These are phyloP conservation scores for Sturnus vulgaris DNA, from an alignment of 2,113 vertebrate species.

Conservation along the genomic window DNA sequence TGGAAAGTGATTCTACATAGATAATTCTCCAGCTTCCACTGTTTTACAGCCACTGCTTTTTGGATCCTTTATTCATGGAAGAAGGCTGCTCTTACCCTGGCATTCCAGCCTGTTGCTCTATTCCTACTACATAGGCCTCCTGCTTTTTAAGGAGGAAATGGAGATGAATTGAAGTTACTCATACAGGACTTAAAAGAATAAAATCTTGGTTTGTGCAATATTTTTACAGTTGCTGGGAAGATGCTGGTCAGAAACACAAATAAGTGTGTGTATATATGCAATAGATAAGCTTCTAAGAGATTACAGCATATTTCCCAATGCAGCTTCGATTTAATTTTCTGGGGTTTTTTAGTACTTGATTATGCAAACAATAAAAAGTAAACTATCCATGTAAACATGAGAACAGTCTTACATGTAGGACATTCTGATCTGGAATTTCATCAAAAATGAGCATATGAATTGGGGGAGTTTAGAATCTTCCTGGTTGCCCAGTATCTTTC, in stretches of 20 bases:
- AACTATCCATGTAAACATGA: not conserved
- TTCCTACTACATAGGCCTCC: not conserved
- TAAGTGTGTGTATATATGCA: too few relatives aligned
- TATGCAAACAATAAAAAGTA: not conserved
- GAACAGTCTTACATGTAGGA: not conserved
- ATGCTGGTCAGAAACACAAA: not conserved
- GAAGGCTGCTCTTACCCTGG: not conserved
- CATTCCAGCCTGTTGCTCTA: not conserved
- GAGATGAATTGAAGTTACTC: not conserved
- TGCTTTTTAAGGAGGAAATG: not conserved
- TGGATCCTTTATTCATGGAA: not conserved
- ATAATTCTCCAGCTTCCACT: fast-evolving
- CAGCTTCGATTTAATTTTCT: not conserved
- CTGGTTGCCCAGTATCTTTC: not conserved
- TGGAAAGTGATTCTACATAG: fast-evolving
- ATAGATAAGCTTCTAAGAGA: not conserved
- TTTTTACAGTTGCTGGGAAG: not conserved
- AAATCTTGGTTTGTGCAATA: not conserved
- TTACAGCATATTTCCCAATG: not conserved
- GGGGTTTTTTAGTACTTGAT: not conserved
- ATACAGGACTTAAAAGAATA: not conserved
- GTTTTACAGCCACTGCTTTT: not conserved
- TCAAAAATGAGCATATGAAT: not conserved
- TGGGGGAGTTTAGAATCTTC: not conserved
- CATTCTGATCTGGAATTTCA: not conserved